These are phyloP conservation scores for Siniperca obscura DNA, from an alignment of 2,797 vertebrate genomes.

Conservation along the genomic window DNA sequence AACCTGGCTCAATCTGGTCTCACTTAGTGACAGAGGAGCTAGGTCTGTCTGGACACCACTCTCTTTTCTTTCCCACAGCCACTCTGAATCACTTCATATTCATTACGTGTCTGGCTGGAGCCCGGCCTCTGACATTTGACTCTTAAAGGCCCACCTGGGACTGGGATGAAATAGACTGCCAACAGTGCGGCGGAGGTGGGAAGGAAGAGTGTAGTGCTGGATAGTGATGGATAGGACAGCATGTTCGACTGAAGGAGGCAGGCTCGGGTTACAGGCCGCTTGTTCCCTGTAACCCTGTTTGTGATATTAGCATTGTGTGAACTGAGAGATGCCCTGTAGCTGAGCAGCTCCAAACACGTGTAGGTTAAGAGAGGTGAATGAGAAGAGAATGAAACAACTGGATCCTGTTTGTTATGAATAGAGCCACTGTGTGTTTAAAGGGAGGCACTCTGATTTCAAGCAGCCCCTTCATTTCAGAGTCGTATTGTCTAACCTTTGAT, in stretches of 20 bases:
- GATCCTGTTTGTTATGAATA: conserved; percentile 62
- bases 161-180: conserved; percentile 75
- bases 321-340: conserved; percentile 59
- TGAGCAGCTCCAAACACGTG: conserved; percentile 52
- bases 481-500: conserved; percentile 44
- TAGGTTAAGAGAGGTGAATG: conserved; percentile 53
- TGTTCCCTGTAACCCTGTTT: conserved; percentile 67
- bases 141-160: conserved; percentile 83
- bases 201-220: conserved; percentile 56
- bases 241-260: conserved; percentile 59
- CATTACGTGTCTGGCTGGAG: conserved; percentile 76
- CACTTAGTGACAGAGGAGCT: conserved; percentile 53
- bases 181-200: conserved; percentile 67
- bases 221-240: conserved; percentile 76
- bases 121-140: conserved; percentile 78
- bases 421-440: conserved; percentile 51
- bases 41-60: conserved; percentile 55
- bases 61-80: conserved; percentile 67
- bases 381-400: conserved; percentile 42
- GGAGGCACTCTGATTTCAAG: conserved; percentile 50
- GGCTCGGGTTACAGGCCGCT: conserved; percentile 68
- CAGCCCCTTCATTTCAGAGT: conserved; percentile 38
- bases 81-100: conserved; percentile 80
- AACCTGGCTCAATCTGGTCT: conserved; percentile 54
- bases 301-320: conserved; percentile 62